Evolutionary conservation across 2,888 invertebrate species (phyloP).

Genomic region (Mystacides longicornis): DNA sequence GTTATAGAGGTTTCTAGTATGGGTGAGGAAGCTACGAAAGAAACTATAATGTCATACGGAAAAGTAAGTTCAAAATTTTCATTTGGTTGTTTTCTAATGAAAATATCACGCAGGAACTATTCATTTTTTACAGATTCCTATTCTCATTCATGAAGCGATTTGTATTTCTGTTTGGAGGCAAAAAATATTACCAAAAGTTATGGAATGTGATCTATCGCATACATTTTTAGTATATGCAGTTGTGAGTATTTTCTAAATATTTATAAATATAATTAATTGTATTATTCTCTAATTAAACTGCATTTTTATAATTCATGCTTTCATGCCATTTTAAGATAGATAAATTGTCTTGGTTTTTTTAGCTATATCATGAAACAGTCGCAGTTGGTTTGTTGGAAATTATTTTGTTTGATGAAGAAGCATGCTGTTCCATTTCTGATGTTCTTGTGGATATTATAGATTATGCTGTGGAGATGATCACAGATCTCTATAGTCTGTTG

Average conservation of each 20-base stretch:
- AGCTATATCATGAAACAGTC: conserved; percentile 74
- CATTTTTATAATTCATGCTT: not conserved
- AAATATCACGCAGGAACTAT: no score
- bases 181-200: conserved; percentile 70
- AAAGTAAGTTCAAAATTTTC: conserved; percentile 47
- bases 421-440: conserved; percentile 71
- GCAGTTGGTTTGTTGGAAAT: conserved; percentile 75
- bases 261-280: not conserved
- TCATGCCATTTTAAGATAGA: not conserved
- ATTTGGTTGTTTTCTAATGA: not conserved
- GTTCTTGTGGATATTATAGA: conserved; percentile 73
- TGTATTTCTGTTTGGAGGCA: conserved; percentile 79
- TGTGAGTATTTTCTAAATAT: no score
- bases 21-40: conserved; percentile 80
- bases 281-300: not conserved
- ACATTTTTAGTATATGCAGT: conserved; percentile 74
- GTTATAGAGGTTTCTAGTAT: conserved; percentile 69
- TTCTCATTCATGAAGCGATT: conserved; percentile 76
- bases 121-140: no score
- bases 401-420: conserved; percentile 72
- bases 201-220: conserved; percentile 59
- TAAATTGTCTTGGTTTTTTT: conserved; percentile 11
- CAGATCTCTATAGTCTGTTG: conserved; percentile 52
- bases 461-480: conserved; percentile 66
- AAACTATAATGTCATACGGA: conserved; percentile 65